Evolutionary conservation across 1,140 invertebrate genomes (phyloP).

Genomic region (Plectrocnemia conspersa): DNA sequence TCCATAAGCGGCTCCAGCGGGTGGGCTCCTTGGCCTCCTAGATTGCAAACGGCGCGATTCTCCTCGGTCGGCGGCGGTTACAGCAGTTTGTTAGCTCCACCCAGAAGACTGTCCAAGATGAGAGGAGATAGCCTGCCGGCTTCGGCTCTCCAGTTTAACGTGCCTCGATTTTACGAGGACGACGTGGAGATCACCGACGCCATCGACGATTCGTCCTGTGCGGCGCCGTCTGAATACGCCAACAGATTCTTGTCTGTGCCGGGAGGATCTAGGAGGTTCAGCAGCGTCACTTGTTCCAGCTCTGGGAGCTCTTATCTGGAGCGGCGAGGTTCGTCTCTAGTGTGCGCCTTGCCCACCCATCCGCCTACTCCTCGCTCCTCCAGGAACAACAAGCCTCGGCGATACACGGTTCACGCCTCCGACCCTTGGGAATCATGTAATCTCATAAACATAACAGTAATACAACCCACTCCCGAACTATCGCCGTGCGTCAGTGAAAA

Average conservation of each 20-base stretch:
- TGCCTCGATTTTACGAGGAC: constrained; percentile 44
- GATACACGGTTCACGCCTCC: constrained; percentile 49
- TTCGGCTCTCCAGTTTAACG: constrained; percentile 52
- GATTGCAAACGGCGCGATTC: constrained; percentile 56
- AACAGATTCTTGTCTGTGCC: constrained; percentile 48
- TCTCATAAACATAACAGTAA: constrained; percentile 70
- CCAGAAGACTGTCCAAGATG: constrained; percentile 52
- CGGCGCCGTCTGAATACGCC: constrained; percentile 41
- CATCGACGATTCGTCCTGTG: constrained; percentile 42
- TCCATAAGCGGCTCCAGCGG: constrained; percentile 49
- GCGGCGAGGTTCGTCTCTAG: constrained; percentile 68
- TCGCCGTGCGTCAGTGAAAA: constrained; percentile 75
- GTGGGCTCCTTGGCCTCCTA: constrained; percentile 49
- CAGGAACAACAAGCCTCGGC: constrained; percentile 43
- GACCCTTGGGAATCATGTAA: constrained; percentile 59
- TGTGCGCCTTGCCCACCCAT: constrained; percentile 61
- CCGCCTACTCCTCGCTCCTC: constrained; percentile 44
- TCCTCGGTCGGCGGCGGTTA: constrained; percentile 67
- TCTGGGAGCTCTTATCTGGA: constrained; percentile 76
- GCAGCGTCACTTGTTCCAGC: constrained; percentile 75
- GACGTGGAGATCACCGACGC: constrained; percentile 48
- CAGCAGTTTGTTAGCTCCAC: constrained; percentile 61
- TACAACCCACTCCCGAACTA: constrained; percentile 70
- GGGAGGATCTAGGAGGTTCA: constrained; percentile 60
- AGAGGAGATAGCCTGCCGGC: constrained; percentile 53